Conservation (phyloP, 2,113 vertebrate genomes). For the Monopterus albus region DNA sequence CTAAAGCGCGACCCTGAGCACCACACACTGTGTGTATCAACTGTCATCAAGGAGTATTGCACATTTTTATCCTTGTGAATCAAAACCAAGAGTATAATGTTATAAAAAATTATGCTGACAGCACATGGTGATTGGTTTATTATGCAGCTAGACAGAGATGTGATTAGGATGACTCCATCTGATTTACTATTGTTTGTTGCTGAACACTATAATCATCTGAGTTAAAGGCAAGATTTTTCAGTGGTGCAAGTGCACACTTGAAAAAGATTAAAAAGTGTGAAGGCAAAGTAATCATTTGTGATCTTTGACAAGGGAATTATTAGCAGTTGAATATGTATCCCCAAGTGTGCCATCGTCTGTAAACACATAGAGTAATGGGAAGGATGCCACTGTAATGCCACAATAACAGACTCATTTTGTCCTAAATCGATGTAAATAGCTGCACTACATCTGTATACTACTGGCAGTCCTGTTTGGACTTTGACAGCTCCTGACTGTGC, state of each 20-base stretch:
- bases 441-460: background rate
- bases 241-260: background rate
- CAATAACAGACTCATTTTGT: background rate
- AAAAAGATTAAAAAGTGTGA: background rate
- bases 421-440: background rate
- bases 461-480: background rate
- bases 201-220: constrained; percentile 36
- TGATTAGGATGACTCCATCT: constrained; percentile 26
- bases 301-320: background rate
- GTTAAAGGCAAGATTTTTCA: constrained; percentile 28
- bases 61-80: background rate
- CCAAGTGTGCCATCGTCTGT: background rate
- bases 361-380: constrained; percentile 1
- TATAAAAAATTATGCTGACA: constrained; percentile 18
- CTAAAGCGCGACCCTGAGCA: background rate
- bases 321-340: background rate
- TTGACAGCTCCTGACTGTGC: constrained; percentile 9
- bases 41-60: background rate
- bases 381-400: background rate
- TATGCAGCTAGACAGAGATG: constrained; percentile 36
- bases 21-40: background rate
- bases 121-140: constrained; percentile 52
- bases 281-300: background rate
- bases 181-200: constrained; percentile 55
- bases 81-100: background rate